Percentiles rank a stretch among this genome's conserved stretches.
Evolutionary conservation across 2,888 invertebrate genomes (phyloP).

Genomic region (Conus canariensis): DNA sequence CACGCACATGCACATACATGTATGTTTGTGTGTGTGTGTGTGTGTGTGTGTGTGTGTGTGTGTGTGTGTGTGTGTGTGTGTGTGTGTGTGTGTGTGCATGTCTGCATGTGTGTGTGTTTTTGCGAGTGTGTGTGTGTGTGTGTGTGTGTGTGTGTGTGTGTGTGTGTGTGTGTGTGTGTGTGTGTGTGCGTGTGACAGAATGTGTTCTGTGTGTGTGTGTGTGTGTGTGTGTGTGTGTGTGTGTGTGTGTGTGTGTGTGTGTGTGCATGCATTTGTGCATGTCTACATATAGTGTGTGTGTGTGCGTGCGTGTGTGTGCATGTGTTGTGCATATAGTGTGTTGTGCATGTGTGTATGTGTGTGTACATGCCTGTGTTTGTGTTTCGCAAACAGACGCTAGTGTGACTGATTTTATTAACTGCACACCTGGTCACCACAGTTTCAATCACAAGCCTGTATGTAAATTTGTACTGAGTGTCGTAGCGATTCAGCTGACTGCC

Average conservation of each 20-base stretch:
- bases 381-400: background rate
- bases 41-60: constrained; percentile 12
- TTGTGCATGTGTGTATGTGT: too few relatives aligned
- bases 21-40: background rate
- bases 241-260: constrained; percentile 5
- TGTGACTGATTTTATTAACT: background rate
- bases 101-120: background rate
- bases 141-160: background rate
- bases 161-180: background rate
- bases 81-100: constrained; percentile 1
- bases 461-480: too few relatives aligned
- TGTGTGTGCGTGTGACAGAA: too few relatives aligned
- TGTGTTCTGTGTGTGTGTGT: background rate
- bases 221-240: constrained; percentile 27
- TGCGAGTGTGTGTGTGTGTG: background rate
- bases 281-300: background rate
- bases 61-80: constrained; percentile 1
- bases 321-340: too few relatives aligned
- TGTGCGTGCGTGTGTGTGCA: constrained; percentile 16
- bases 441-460: too few relatives aligned
- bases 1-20: background rate
- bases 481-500: too few relatives aligned
- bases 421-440: too few relatives aligned
- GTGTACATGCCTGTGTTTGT: too few relatives aligned
- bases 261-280: background rate